Evolutionary conservation across 2,888 invertebrate genomes (phyloP).

Genomic region (Watsonalla cultraria): DNA sequence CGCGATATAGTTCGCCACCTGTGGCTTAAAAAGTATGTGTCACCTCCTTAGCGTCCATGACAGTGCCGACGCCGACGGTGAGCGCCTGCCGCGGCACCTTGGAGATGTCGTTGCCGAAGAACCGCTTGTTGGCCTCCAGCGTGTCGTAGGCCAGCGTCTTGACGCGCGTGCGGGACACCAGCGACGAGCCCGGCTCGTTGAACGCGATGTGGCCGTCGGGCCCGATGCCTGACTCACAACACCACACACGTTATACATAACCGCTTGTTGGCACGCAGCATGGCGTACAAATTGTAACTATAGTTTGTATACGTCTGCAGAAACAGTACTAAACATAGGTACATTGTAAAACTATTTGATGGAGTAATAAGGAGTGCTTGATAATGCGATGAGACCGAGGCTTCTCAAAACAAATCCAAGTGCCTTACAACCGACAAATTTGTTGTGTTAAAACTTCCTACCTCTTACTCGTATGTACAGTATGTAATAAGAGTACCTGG

Average conservation of each 20-base stretch:
- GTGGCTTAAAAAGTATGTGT: neutral
- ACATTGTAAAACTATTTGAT: too few relatives aligned
- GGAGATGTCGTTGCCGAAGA: slow-evolving; percentile 95
- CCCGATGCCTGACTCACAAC: slow-evolving; percentile 87
- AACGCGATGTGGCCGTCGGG: slow-evolving; percentile 99
- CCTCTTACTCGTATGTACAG: too few relatives aligned
- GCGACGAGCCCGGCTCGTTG: slow-evolving; percentile 98
- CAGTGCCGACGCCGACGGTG: slow-evolving; percentile 99
- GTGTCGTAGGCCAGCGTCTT: slow-evolving; percentile 98
- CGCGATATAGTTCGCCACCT: neutral
- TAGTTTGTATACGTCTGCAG: too few relatives aligned
- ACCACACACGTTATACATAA: neutral
- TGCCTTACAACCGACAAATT: too few relatives aligned
- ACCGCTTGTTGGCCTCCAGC: slow-evolving; percentile 97
- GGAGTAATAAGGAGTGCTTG: too few relatives aligned
- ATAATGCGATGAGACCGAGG: too few relatives aligned
- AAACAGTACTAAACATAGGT: too few relatives aligned
- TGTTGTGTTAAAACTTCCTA: too few relatives aligned
- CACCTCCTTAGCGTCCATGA: slow-evolving; percentile 98
- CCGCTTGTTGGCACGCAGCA: too few relatives aligned
- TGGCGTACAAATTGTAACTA: too few relatives aligned
- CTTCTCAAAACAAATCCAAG: too few relatives aligned
- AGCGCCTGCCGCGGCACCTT: slow-evolving; percentile 97
- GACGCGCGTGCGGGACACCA: slow-evolving; percentile 96
- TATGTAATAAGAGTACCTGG: too few relatives aligned